Evolutionary conservation across 2,113 vertebrate species (phyloP), one percentile per base, ranked within the genome.

Genomic region (Pipa parva): DNA sequence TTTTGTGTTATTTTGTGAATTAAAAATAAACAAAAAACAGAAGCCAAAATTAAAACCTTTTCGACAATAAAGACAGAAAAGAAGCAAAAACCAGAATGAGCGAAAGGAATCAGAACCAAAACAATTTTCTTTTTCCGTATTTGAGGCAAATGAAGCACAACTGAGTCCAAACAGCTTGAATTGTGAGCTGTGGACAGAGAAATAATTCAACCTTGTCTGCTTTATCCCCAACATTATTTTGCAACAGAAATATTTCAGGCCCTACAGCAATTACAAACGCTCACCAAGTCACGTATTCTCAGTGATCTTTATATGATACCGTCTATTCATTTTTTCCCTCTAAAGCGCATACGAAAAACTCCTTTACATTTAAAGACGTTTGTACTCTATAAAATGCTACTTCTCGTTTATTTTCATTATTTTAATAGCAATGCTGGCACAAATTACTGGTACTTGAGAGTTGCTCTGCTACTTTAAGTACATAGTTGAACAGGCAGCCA

Each of bases 381-480:
- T 36, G 3, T 3, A 36, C 3, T 36, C 33, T 36, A 36, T 36
- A 7, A 36, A 36, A 36, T 36, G 10, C n/a, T n/a, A n/a, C n/a
- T n/a, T n/a, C 10, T 31, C 10, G 10, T 31, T 42, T 42, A 17
- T n/a, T 42, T 42, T 42, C 7, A n/a, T n/a, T 18, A n/a, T 42
- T 39, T 42, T 42, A 15, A 6, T 7, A 42, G 39, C 15, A 15
- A 9, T 15, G 39, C 39, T 42, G 39, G 39, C 10, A 36, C 33
- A 26, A 26, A 24, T 52, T 25, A 13, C 33, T 4, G 25, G 33
- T 22, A 26, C 7, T n/a, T 17, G 12, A 10, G 27, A 33, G 3
- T 51, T 11, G 17, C 24, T 51, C 62, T 26, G 31, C 31, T 26
- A 13, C 61, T 58, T 33, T 58, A 59, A 58, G 28, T 21, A 9